Conservation (phyloP, 2,113 vertebrate genomes). For the Platichthys flesus region DNA sequence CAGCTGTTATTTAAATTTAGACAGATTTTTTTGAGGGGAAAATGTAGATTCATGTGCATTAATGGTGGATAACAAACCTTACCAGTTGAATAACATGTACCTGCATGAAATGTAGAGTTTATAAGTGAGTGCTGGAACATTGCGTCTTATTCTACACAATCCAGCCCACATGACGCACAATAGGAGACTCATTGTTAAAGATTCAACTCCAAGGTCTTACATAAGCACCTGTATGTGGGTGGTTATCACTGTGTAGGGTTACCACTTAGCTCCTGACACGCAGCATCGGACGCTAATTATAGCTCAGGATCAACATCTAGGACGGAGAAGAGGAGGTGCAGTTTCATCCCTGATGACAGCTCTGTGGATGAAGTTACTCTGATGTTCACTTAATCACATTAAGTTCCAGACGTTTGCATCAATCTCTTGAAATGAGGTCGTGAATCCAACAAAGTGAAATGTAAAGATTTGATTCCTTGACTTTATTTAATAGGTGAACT, state of each 20-base stretch:
- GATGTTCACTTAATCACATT: background rate
- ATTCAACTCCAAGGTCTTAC: slow-evolving; percentile 7
- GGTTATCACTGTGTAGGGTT: slow-evolving; percentile 45
- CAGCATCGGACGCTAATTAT: slow-evolving; percentile 42
- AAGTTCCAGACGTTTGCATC: background rate
- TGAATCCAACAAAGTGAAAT: background rate
- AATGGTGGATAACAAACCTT: too few relatives aligned
- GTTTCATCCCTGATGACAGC: slow-evolving; percentile 11
- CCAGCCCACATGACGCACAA: background rate
- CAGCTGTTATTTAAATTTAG: background rate
- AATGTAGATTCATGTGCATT: too few relatives aligned
- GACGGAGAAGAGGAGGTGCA: slow-evolving; percentile 6
- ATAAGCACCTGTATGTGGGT: slow-evolving; percentile 17
- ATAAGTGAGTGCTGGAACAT: too few relatives aligned
- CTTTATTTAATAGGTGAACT: too few relatives aligned
- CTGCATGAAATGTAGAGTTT: too few relatives aligned
- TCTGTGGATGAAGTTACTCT: background rate
- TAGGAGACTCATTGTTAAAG: background rate
- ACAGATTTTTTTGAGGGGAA: too few relatives aligned
- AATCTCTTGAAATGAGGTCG: background rate
- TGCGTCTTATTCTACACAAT: too few relatives aligned
- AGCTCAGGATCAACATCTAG: slow-evolving; percentile 40
- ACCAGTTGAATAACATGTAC: too few relatives aligned
- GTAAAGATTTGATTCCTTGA: too few relatives aligned
- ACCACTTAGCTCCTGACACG: slow-evolving; percentile 39